Percentiles rank a stretch among this genome's conserved stretches.
phyloP scores from a whole-genome alignment of 2,888 invertebrate species.

The Argynnis bischoffii region DNA sequence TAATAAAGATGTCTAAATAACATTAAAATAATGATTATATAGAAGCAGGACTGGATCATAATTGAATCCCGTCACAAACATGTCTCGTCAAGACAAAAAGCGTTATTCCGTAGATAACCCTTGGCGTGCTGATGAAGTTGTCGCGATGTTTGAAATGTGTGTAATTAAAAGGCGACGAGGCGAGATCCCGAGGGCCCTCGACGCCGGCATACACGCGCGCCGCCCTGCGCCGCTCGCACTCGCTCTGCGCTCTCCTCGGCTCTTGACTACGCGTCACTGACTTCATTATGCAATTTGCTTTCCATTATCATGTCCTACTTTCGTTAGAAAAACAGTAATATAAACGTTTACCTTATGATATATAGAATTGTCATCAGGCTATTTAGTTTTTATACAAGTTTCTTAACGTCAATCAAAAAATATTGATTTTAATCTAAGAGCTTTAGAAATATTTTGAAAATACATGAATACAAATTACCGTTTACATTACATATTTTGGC shows the following conservation, averaged over 20 bases:
- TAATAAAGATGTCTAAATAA: background rate
- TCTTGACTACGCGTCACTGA: conserved; percentile 26
- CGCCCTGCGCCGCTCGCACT: conserved; percentile 10
- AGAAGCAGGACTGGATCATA: background rate
- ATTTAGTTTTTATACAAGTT: background rate
- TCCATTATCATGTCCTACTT: conserved; percentile 32
- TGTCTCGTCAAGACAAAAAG: conserved; percentile 25
- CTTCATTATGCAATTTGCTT: conserved; percentile 31
- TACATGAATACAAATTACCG: background rate
- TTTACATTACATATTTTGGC: too few relatives aligned
- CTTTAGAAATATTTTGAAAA: background rate
- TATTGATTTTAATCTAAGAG: background rate
- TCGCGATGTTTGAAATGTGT: conserved; percentile 34
- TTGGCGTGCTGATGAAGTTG: conserved; percentile 18
- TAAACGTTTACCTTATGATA: background rate
- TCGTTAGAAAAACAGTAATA: conserved; percentile 14
- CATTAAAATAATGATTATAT: conserved; percentile 1
- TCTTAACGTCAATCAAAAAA: background rate
- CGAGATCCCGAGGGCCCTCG: conserved; percentile 50
- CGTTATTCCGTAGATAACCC: conserved; percentile 27
- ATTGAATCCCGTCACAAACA: conserved; percentile 24
- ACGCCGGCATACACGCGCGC: conserved; percentile 21
- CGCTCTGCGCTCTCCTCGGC: conserved; percentile 4
- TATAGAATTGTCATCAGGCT: background rate
- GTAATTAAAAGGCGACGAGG: conserved; percentile 57